A percentile compares a stretch with the other conserved stretches of the same genome.
phyloP scores from a whole-genome alignment of 1,140 invertebrate genomes.

The Atopsyche davidsoni region DNA sequence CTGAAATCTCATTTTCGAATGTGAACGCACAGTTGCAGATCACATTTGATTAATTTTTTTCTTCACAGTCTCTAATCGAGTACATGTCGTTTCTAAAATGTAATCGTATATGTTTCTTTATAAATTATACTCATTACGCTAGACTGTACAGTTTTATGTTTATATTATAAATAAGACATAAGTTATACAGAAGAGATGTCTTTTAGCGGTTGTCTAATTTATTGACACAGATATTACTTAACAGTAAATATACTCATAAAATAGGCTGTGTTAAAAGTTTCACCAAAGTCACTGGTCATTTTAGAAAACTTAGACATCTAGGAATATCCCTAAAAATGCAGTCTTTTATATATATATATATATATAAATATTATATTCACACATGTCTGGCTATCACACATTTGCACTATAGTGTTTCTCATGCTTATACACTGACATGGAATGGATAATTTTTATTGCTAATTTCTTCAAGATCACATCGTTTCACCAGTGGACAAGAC shows the following conservation, averaged over 20 bases:
- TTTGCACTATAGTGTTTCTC: slow-evolving; percentile 23
- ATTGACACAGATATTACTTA: slow-evolving; percentile 9
- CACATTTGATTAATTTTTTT: slow-evolving; percentile 13
- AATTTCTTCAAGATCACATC: slow-evolving; percentile 31
- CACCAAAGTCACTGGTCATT: slow-evolving; percentile 28
- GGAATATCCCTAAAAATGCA: slow-evolving; percentile 21
- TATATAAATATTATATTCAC: slow-evolving; percentile 22
- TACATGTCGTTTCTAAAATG: slow-evolving; percentile 25
- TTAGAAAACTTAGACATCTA: slow-evolving; percentile 25
- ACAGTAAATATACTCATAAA: slow-evolving; percentile 18
- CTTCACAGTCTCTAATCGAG: slow-evolving; percentile 18
- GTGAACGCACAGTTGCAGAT: neutral
- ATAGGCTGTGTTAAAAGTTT: slow-evolving; percentile 17
- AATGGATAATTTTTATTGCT: slow-evolving; percentile 50
- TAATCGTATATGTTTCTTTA: slow-evolving; percentile 23
- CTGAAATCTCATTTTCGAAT: slow-evolving; percentile 1
- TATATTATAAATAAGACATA: slow-evolving; percentile 9
- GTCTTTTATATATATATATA: slow-evolving; percentile 28
- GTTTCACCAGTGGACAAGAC: slow-evolving; percentile 22
- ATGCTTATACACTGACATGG: slow-evolving; percentile 34
- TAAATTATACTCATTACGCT: slow-evolving; percentile 27
- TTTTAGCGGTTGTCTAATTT: slow-evolving; percentile 1
- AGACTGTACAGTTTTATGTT: slow-evolving; percentile 26
- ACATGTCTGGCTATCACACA: slow-evolving; percentile 21
- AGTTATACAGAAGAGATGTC: too few relatives aligned